Conservation (phyloP, 2,888 invertebrate genomes). For the Sipha maydis region DNA sequence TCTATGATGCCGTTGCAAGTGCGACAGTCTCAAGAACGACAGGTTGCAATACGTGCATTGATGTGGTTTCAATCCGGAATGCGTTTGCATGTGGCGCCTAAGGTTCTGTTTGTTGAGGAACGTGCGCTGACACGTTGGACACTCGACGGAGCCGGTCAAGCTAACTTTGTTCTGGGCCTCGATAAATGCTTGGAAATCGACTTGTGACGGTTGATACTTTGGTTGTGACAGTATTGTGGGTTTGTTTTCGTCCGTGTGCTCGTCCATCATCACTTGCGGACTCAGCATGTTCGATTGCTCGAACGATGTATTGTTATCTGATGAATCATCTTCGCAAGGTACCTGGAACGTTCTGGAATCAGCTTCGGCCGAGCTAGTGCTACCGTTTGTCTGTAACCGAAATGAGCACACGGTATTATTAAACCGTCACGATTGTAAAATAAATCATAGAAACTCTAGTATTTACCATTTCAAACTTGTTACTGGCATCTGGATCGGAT, state of each 20-base stretch:
- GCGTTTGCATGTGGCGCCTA: conserved; percentile 65
- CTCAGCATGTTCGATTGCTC: conserved; percentile 46
- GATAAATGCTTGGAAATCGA: conserved; percentile 50
- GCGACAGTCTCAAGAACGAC: conserved; percentile 76
- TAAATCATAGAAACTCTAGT: not conserved
- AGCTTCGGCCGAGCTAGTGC: conserved; percentile 23
- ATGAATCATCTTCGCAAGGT: conserved; percentile 43
- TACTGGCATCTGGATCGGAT: conserved; percentile 2
- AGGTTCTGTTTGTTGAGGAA: conserved; percentile 64
- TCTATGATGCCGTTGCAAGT: conserved; percentile 76
- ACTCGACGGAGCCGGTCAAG: conserved; percentile 52
- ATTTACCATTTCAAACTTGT: conserved; percentile 49
- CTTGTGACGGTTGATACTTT: conserved; percentile 49
- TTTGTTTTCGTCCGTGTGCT: conserved; percentile 56
- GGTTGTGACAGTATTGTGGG: conserved; percentile 40
- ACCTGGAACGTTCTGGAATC: conserved; percentile 37
- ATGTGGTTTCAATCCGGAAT: conserved; percentile 65
- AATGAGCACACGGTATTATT: not conserved
- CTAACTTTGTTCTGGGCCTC: conserved; percentile 46
- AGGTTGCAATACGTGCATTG: conserved; percentile 65
- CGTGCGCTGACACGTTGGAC: conserved; percentile 63
- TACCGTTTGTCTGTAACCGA: conserved; percentile 37
- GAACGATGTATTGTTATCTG: conserved; percentile 37
- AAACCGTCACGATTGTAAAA: not conserved
- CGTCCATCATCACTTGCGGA: conserved; percentile 60